phyloP scores from a whole-genome alignment of 2,797 vertebrate species.

The Acropternis orthonyx region DNA sequence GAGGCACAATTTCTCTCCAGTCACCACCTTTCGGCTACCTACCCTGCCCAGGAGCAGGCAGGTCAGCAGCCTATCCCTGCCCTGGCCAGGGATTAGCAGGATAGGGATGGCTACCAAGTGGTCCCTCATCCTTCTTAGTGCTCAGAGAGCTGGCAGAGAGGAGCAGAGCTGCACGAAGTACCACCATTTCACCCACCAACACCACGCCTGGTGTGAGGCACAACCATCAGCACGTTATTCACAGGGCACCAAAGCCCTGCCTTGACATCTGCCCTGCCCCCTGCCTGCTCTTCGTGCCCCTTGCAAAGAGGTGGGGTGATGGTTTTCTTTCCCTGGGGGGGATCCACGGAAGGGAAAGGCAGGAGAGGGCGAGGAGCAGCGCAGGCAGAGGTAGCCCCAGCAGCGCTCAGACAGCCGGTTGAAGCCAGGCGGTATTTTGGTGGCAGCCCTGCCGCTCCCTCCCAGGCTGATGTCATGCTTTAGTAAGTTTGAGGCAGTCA shows the following conservation, averaged over 20 bases:
- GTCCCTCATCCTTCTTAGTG: neutral
- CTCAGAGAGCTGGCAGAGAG: neutral
- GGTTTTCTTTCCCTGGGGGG: neutral
- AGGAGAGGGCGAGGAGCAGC: neutral
- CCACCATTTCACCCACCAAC: neutral
- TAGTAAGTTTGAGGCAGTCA: slow-evolving; percentile 76
- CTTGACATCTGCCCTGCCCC: neutral
- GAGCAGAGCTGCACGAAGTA: accelerated
- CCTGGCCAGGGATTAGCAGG: neutral
- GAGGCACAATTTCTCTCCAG: neutral
- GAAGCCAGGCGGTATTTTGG: slow-evolving; percentile 72
- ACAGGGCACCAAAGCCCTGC: neutral
- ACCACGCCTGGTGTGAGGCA: accelerated
- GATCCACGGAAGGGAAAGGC: neutral
- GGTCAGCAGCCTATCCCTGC: neutral
- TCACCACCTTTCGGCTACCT: neutral
- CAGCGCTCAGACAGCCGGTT: slow-evolving; percentile 50
- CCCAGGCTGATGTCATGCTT: slow-evolving; percentile 80
- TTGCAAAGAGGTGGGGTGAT: neutral
- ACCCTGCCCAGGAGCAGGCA: accelerated
- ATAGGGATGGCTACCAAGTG: accelerated
- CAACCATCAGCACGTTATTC: accelerated
- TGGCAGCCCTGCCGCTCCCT: slow-evolving; percentile 26
- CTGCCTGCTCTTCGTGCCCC: neutral
- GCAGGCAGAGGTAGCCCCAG: neutral